Conservation (phyloP, 2,888 invertebrate species). For the Apodemia duryi region DNA sequence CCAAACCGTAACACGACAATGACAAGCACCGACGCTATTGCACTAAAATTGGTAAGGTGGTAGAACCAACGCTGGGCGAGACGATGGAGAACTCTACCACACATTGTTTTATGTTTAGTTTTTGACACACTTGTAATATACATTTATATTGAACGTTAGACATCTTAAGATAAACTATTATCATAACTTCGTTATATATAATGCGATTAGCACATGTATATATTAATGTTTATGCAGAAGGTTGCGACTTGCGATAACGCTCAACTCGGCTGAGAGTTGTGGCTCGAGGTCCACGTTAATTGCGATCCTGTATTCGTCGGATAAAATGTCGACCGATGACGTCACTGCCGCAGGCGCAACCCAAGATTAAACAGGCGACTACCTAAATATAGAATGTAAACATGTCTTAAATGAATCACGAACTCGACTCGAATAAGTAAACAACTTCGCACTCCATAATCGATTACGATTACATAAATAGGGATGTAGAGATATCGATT, state of each 20-base stretch:
- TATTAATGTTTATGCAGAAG: constrained; percentile 31
- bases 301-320: constrained; percentile 47
- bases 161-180: background rate
- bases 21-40: no score
- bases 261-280: constrained; percentile 19
- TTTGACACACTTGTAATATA: no score
- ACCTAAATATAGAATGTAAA: constrained; percentile 66
- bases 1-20: no score
- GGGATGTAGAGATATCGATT: constrained; percentile 13
- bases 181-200: background rate
- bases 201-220: constrained; percentile 17
- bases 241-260: constrained; percentile 31
- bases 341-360: constrained; percentile 57
- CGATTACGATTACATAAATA: constrained; percentile 12
- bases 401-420: constrained; percentile 60
- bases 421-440: constrained; percentile 30
- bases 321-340: constrained; percentile 51
- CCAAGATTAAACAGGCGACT: constrained; percentile 46
- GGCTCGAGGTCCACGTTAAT: constrained; percentile 41
- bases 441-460: constrained; percentile 22
- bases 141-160: background rate
- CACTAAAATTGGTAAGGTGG: no score
- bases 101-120: no score
- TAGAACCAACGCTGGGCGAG: no score
- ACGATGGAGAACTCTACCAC: no score